phyloP scores from a whole-genome alignment of 2,797 vertebrate genomes.

The Scolopax rusticola region DNA sequence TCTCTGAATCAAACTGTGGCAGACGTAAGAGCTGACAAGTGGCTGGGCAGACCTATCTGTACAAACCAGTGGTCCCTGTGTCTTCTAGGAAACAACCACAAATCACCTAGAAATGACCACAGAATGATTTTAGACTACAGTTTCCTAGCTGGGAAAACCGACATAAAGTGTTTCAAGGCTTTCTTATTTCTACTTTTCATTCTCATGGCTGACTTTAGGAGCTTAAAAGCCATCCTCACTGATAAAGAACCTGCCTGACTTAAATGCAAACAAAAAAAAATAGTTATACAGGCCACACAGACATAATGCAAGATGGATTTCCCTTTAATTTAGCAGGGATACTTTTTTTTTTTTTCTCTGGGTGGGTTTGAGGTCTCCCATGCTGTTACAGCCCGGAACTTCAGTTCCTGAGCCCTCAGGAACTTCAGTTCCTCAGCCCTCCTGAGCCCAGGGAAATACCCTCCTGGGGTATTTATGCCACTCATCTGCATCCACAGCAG shows the following conservation, averaged over 20 bases:
- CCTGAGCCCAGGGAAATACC: too few species aligned
- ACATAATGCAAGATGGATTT: background rate
- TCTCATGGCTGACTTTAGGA: background rate
- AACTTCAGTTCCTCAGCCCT: background rate
- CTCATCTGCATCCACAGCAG: background rate
- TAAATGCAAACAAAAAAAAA: background rate
- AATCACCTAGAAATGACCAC: background rate
- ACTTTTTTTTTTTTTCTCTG: background rate
- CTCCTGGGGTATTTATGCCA: background rate
- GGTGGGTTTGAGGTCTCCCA: background rate
- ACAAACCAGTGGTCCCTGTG: accelerated
- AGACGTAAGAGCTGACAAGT: background rate
- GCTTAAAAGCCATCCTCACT: background rate
- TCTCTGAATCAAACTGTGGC: background rate
- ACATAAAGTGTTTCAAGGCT: background rate
- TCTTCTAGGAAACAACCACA: background rate
- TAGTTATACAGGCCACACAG: background rate
- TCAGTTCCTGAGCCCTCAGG: too few species aligned
- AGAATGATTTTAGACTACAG: background rate
- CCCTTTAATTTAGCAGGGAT: background rate
- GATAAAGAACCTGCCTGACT: background rate
- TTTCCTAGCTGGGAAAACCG: background rate
- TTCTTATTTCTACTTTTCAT: background rate
- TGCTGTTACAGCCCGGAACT: background rate
- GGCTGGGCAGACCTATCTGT: background rate